Base-by-base conservation (phyloP, 2,888 invertebrate genomes). In the Serrognathus titanus region DNA sequence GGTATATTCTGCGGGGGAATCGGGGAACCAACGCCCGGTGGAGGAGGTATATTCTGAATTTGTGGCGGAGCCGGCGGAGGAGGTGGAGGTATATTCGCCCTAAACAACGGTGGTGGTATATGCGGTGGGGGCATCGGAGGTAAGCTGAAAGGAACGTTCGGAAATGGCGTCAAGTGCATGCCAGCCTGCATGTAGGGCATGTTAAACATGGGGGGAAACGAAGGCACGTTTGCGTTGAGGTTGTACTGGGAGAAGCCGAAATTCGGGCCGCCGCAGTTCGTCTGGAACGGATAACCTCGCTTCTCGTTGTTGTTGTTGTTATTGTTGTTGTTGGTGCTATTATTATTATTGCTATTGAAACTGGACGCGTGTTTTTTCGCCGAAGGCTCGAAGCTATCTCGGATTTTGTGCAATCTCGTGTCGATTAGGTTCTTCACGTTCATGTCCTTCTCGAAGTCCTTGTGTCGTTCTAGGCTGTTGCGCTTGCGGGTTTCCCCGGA, bases 401-500 rank as follows among this genome's bases (percentile, higher is more conserved):
- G 58, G 49, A 65, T 56, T 16, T 62, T 60, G 48, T 67, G 66
- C 40, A 66, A 58, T 10, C 64, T 59, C 31, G 65, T 60, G 51
- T 69, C 65, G 60, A 79, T 77, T 43, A 69, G 54, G 67, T 79
- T 82, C 36, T 78, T 74, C 53, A 76, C 66, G 64, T 78, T 78
- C 75, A 76, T 77, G 40, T 70, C 69, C 37, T 67, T 66, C 59
- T 76, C 77, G 59, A 74, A 77, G 38, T 69, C 65, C 40, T 70
- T 70, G 58, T 75, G 68, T 6, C 73, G 69, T 57, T 74, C 72
- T 20, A 66, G 52, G 48, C 72, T 70, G 55, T 65, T 66, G 48
- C 70, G 70, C 40, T 69, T 68, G 69, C 39, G 39, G 48, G 51
- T 66, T 69, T n/a, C n/a, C 72, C 71, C 0, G 67, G 64, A 5